Evolutionary conservation across 92 coral and sea anemone species (phyloP), one percentile per base, ranked within the genome.

Genomic region (Epizoanthus fatuus): DNA sequence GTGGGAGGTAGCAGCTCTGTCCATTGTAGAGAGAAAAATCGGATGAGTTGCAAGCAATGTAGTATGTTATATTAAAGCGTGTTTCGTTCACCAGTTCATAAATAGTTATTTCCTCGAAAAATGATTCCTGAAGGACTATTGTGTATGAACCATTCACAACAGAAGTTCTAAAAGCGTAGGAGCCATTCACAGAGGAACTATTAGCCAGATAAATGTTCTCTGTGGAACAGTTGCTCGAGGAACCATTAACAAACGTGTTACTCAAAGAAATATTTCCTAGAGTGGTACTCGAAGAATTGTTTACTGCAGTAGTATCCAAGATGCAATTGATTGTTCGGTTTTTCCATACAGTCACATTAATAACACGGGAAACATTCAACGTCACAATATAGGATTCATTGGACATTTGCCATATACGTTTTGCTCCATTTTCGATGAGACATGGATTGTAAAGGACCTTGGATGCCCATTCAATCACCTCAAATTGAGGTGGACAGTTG

Each of bases 41-140:
- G 25, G 91, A 63, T 15, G 81, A 91, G 58, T 91, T 88, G 72
- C 94, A 91, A 22, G 94, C 80, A 44, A 91, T 91, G 81, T 87
- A 87, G 32, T 77, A 91, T 40, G 90, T 87, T 7, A 79, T 74
- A n/a, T 79, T 81, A 53, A 76, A 87, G 55, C 87, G 87, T 6
- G 91, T 91, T 45, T 76, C 92, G 67, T 91, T 87, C 22, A 83
- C 86, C 51, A 91, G 69, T 55, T 52, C 84, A 65, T 89, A 89
- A 2, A 71, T 62, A 15, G 60, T 74, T 85, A 57, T 54, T 15
- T 63, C 79, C 66, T 85, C 69, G 19, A 72, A 55, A 59, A 90
- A 92, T 11, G 87, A 75, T 35, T 88, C 89, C 75, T 79, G 80
- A 25, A 85, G 59, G 75, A 85, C 68, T 81, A 87, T 90, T 51